Conservation (phyloP, 2,113 vertebrate species). For the Channa maculata region DNA sequence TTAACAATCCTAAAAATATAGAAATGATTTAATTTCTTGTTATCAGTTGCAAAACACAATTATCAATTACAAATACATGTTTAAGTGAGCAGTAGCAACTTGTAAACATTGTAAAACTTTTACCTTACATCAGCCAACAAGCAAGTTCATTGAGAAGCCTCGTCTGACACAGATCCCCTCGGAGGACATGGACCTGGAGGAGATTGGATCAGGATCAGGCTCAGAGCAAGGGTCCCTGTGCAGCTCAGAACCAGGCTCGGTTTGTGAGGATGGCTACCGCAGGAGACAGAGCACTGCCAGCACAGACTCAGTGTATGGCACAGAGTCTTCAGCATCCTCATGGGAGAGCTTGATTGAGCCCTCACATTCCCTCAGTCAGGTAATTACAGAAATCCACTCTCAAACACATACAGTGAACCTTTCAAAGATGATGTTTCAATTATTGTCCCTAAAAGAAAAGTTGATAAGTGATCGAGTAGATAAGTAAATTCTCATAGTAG, state of each 20-base stretch:
- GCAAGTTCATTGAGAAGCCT: constrained; percentile 85
- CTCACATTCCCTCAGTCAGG: constrained; percentile 74
- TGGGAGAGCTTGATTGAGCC: constrained; percentile 74
- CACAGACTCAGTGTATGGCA: constrained; percentile 74
- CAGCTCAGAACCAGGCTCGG: constrained; percentile 59
- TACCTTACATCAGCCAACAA: constrained; percentile 65
- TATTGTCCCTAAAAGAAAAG: too few relatives aligned
- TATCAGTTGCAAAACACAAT: neutral
- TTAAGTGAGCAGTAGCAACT: neutral
- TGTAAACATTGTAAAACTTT: constrained; percentile 9
- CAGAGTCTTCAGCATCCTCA: constrained; percentile 75
- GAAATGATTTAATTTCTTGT: neutral
- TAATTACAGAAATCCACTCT: constrained; percentile 30
- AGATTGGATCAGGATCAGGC: constrained; percentile 72
- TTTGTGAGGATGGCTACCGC: constrained; percentile 70
- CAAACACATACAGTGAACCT: too few relatives aligned
- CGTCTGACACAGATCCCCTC: constrained; percentile 89
- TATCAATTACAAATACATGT: neutral
- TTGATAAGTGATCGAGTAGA: too few relatives aligned
- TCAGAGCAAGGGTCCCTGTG: constrained; percentile 40
- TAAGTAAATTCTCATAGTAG: too few relatives aligned
- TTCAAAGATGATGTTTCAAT: neutral
- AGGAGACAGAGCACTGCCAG: constrained; percentile 75
- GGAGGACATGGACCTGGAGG: constrained; percentile 89
- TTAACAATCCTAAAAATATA: neutral